Base-by-base conservation (phyloP, 1,140 invertebrate genomes). In the Euura saliciscinereae region DNA sequence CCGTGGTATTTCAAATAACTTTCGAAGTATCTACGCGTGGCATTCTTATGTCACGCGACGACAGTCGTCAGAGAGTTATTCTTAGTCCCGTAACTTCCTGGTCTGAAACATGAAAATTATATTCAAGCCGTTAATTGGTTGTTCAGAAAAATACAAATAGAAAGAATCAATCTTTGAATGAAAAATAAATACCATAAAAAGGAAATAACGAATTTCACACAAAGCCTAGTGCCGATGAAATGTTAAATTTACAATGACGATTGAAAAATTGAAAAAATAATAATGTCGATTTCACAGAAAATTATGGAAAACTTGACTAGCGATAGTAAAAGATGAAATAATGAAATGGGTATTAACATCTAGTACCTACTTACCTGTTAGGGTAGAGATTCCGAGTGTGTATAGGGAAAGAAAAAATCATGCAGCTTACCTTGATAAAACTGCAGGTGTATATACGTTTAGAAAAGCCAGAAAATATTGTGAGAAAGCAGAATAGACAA, bases 1-100 rank as follows among this genome's bases (percentile, higher is more conserved):
- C 45, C n/a, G 11, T 43, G 43, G n/a, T 69, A 10, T 6, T 45
- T 65, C 44, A 2, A 71, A 45, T 68, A 71, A 43, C 44, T 45
- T 11, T 6, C 10, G 44, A 66, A 45, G 4, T 64, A 64, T 44
- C 69, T 13, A 8, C 43, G 44, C 44, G 65, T 42, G 44, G 13
- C 67, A 68, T 64, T 28, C 68, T 13, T 46, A 71, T 76, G 76
- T 81, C 75, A 85, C 13, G 83, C 78, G 76, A 85, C 85, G 43
- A 87, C 81, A 43, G 85, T 86, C 43, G 85, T 85, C 42, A 87
- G 76, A 59, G 80, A 76, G 43, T 80, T 82, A 68, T 78, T 78
- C 74, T 83, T 86, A 28, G 75, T 72, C 71, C 73, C 76, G 44
- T 81, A 80, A 77, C 71, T 78, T 77, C 77, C 78, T 45, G 82